Evolutionary conservation across 1,140 invertebrate genomes (phyloP).

Genomic region (Eulimnadia texana): DNA sequence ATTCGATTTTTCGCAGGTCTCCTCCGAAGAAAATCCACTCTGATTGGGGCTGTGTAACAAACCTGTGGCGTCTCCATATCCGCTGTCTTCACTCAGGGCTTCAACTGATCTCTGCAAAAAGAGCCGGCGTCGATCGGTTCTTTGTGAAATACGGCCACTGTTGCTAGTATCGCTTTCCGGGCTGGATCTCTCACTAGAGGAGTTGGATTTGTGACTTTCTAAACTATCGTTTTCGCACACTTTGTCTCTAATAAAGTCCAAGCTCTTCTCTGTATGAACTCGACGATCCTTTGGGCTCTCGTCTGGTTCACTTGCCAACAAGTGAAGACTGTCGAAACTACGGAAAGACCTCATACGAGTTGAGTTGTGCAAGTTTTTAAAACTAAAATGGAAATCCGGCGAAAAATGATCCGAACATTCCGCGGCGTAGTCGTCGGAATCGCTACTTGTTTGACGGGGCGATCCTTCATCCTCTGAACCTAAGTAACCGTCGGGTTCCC

Average conservation of each 20-base stretch:
- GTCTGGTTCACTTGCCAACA: not conserved
- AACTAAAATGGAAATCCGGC: not conserved
- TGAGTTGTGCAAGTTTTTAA: not conserved
- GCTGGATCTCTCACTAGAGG: slow-evolving; percentile 1
- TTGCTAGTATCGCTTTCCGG: not conserved
- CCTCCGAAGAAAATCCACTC: slow-evolving; percentile 3
- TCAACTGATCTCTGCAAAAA: slow-evolving; percentile 41
- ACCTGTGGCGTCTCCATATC: slow-evolving; percentile 40
- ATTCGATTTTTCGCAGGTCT: not conserved
- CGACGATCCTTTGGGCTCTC: not conserved
- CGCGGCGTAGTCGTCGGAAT: not conserved
- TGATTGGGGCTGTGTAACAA: not conserved
- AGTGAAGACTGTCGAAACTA: slow-evolving; percentile 7
- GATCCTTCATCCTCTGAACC: slow-evolving; percentile 5
- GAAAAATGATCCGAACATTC: not conserved
- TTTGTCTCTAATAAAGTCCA: not conserved
- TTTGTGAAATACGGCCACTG: not conserved
- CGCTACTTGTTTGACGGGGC: not conserved
- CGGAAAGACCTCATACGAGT: slow-evolving; percentile 5
- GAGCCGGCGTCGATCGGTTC: not conserved
- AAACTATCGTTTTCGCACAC: not conserved
- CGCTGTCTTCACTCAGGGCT: slow-evolving; percentile 57
- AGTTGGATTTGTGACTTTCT: slow-evolving; percentile 1
- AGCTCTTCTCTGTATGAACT: not conserved
- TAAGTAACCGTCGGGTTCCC: slow-evolving; percentile 8